These are phyloP conservation scores for Mormyrops boulengeri DNA, from an alignment of 2,797 vertebrate species.

Conservation along the genomic window DNA sequence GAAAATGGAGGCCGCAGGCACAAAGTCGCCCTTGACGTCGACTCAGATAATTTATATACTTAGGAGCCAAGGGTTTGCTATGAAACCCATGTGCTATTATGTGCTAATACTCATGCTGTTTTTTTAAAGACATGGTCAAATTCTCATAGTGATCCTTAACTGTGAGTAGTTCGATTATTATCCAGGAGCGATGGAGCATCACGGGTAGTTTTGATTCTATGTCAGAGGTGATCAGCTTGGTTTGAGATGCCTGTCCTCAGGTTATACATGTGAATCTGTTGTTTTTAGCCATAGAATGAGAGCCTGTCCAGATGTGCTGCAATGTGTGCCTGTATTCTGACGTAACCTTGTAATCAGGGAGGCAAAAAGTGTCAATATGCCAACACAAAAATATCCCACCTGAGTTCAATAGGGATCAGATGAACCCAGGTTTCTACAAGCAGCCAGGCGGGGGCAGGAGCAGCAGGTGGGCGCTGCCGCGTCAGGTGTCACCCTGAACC, in stretches of 20 bases:
- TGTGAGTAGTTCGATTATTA: background rate
- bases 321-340: background rate
- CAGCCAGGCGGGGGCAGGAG: background rate
- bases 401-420: background rate
- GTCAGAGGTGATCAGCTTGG: background rate
- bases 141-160: background rate
- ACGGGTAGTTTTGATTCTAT: background rate
- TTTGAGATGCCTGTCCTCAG: background rate
- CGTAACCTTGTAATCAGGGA: background rate
- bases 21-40: background rate
- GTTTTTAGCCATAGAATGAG: background rate
- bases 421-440: background rate
- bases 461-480: background rate
- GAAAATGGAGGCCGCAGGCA: background rate
- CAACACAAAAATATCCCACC: background rate
- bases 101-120: background rate
- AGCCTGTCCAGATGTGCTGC: constrained; percentile 1
- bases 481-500: background rate
- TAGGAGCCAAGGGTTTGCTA: background rate
- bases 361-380: background rate
- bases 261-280: background rate
- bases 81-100: background rate
- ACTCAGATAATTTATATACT: background rate
- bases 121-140: background rate
- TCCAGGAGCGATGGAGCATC: background rate